Evolutionary conservation across 2,888 invertebrate genomes (phyloP), one percentile per base, ranked within the genome.

Genomic region (Drepana falcataria): DNA sequence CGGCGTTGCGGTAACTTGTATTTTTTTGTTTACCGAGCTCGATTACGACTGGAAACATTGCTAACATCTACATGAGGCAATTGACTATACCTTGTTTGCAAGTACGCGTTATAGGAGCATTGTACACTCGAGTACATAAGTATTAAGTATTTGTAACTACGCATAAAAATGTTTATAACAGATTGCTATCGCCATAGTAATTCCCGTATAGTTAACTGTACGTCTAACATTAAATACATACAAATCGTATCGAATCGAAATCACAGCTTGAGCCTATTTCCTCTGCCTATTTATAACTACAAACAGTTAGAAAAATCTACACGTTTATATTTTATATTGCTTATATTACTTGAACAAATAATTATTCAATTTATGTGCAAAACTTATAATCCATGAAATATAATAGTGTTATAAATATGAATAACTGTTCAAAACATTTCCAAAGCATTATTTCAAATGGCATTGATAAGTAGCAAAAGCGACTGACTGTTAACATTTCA

Each of bases 181-280:
- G 49, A n/a, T 54, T 51, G 51, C 48, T 54, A 54, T 21, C 21
- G 55, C 60, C 59, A 59, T 53, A 54, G 55, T 60, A 53, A 54
- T 48, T 49, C 51, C 53, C 37, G 40, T 34, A 51, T 37, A 40
- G 49, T 49, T 49, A 35, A 51, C 33, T 40, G 40, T 33, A 51
- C 9, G 5, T 44, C 44, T 51, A 40, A 21, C 40, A 51, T 51
- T 51, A 40, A 51, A 37, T 40, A 41, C 40, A 40, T 9, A 48
- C 34, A 34, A 35, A 48, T 35, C 9, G 34, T 48, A 9, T 51
- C 49, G 33, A 40, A 33, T 33, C 51, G 5, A 21, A 40, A 44
- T 9, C 44, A 44, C 44, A 44, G 44, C 44, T 44, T 44, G 44
- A 44, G 44, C 44, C 44, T 44, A 9, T 9, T 9, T 44, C 9